phyloP scores from a whole-genome alignment of 1,140 invertebrate species.

The Eumeta japonica region DNA sequence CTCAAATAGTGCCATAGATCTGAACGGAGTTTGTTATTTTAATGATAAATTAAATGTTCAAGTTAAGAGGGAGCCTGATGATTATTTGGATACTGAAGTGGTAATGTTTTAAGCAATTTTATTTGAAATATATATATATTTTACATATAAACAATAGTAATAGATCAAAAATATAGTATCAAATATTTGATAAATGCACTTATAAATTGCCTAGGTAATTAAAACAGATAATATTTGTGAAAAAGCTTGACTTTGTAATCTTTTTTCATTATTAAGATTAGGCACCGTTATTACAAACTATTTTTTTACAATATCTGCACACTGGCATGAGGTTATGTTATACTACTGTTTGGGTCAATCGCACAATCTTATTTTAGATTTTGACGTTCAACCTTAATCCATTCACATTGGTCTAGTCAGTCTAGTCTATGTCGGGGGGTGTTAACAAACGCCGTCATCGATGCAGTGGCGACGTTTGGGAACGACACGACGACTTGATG shows the following conservation, averaged over 20 bases:
- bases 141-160: background rate
- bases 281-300: no score
- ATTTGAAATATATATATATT: slow-evolving; percentile 9
- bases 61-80: slow-evolving; percentile 46
- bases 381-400: no score
- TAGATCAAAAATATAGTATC: background rate
- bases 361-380: no score
- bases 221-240: background rate
- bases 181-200: background rate
- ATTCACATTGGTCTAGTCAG: no score
- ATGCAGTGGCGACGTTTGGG: no score
- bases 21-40: slow-evolving; percentile 71
- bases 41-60: slow-evolving; percentile 67
- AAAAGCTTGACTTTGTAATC: background rate
- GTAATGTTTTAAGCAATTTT: slow-evolving; percentile 23
- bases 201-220: background rate
- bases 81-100: slow-evolving; percentile 40
- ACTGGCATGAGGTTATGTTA: no score
- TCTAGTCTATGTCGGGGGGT: no score
- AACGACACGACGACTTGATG: no score
- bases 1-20: slow-evolving; percentile 85
- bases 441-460: no score
- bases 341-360: no score
- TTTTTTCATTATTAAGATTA: no score
- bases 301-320: no score